These are phyloP conservation scores for Gastracanthus pulcherrimus DNA, from an alignment of 2,888 invertebrate genomes.

Conservation along the genomic window DNA sequence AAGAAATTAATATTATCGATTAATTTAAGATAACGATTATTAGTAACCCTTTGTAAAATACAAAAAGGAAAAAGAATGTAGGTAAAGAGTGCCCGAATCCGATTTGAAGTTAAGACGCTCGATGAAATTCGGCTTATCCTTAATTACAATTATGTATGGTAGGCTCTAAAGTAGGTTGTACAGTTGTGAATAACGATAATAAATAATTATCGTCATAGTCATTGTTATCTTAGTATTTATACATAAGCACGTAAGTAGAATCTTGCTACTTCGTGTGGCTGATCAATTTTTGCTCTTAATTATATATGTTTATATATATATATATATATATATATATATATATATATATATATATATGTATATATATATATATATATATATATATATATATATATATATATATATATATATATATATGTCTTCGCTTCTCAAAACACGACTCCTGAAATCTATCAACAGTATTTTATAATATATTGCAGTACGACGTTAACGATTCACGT, in stretches of 20 bases:
- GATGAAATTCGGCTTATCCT: constrained; percentile 9
- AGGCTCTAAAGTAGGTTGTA: constrained; percentile 39
- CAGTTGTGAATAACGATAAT: constrained; percentile 22
- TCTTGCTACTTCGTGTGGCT: constrained; percentile 3
- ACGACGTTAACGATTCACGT: constrained; percentile 50
- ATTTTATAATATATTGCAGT: constrained; percentile 52
- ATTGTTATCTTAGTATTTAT: constrained; percentile 15
- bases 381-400: constrained; percentile 1
- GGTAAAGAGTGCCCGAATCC: constrained; percentile 15
- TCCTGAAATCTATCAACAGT: constrained; percentile 51
- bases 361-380: constrained; percentile 5
- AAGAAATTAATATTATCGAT: not conserved
- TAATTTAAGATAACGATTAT: not conserved
- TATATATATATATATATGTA: constrained; percentile 5
- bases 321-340: not conserved
- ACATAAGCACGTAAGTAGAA: constrained; percentile 1
- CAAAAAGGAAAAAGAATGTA: not conserved
- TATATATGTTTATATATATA: too few relatives aligned
- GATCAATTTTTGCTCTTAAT: not conserved
- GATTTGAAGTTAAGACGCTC: not conserved
- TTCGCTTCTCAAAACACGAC: constrained; percentile 25
- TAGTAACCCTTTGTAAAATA: not conserved
- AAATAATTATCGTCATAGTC: constrained; percentile 1
- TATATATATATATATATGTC: constrained; percentile 16
- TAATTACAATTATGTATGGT: constrained; percentile 19